Evolutionary conservation across 2,888 invertebrate species (phyloP).

Genomic region (Seladonia tumulorum): DNA sequence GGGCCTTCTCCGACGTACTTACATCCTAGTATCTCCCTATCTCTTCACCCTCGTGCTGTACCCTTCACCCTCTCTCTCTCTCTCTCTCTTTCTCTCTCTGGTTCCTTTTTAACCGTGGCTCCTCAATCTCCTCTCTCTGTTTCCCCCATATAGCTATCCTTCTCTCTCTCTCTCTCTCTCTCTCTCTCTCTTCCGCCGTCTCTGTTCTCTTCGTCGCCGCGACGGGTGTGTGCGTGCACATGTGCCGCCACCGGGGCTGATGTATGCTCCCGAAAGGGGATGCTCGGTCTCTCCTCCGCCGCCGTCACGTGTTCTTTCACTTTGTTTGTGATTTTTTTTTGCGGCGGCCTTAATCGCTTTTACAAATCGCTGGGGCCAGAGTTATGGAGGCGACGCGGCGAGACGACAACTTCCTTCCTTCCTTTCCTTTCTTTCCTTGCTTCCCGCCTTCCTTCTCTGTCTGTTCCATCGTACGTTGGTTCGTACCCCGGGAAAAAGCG

Average conservation of each 20-base stretch:
- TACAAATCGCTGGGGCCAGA: constrained; percentile 54
- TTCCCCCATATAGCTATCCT: background rate
- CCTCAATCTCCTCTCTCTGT: background rate
- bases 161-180: background rate
- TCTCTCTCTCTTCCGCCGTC: background rate
- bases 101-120: background rate
- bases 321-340: constrained; percentile 77
- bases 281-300: constrained; percentile 19
- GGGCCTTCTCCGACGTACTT: constrained; percentile 55
- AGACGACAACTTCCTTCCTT: background rate
- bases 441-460: background rate
- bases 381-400: constrained; percentile 29
- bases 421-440: background rate
- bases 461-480: background rate
- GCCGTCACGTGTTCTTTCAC: constrained; percentile 79
- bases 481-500: constrained; percentile 20
- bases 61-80: constrained; percentile 37
- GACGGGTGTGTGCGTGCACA: constrained; percentile 56
- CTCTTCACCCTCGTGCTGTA: constrained; percentile 48
- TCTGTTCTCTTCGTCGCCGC: background rate
- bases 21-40: constrained; percentile 61
- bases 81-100: constrained; percentile 61
- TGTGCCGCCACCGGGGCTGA: constrained; percentile 74
- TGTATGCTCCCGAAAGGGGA: constrained; percentile 78
- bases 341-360: constrained; percentile 65